phyloP scores from a whole-genome alignment of 2,797 vertebrate genomes.

The Falco peregrinus region DNA sequence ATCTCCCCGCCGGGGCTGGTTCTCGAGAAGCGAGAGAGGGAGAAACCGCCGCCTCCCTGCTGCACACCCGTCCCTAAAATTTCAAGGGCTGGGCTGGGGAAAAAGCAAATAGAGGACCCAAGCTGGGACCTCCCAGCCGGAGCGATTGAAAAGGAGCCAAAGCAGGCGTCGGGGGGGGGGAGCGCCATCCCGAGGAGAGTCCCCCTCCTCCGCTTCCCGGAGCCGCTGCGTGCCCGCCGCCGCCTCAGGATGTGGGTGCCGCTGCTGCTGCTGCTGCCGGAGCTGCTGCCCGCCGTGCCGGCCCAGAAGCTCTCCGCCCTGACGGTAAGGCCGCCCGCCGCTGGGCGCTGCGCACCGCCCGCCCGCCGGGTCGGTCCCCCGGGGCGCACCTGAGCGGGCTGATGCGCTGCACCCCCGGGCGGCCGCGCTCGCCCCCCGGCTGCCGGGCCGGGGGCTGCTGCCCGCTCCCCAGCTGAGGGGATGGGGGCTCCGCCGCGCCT shows the following conservation, averaged over 20 bases:
- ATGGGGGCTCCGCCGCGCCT: neutral
- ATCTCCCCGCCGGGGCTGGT: neutral
- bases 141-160: neutral
- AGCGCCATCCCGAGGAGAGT: neutral
- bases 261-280: conserved; percentile 64
- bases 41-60: neutral
- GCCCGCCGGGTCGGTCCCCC: neutral
- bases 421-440: too few relatives aligned
- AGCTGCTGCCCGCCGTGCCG: conserved; percentile 63
- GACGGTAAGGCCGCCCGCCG: conserved; percentile 64
- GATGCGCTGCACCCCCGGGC: neutral
- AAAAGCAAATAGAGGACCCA: neutral
- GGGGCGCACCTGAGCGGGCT: neutral
- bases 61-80: neutral
- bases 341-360: neutral
- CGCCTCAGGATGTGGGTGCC: conserved; percentile 48
- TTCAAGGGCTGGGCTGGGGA: neutral
- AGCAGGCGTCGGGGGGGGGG: neutral
- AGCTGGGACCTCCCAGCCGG: neutral
- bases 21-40: neutral
- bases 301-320: conserved; percentile 79
- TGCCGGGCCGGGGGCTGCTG: too few relatives aligned
- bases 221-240: neutral
- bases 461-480: neutral
- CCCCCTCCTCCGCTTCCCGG: neutral